Percentiles rank a stretch among this genome's conserved stretches.
Evolutionary conservation across 2,797 vertebrate species (phyloP).

Genomic region (Phrynocephalus vlangalii): DNA sequence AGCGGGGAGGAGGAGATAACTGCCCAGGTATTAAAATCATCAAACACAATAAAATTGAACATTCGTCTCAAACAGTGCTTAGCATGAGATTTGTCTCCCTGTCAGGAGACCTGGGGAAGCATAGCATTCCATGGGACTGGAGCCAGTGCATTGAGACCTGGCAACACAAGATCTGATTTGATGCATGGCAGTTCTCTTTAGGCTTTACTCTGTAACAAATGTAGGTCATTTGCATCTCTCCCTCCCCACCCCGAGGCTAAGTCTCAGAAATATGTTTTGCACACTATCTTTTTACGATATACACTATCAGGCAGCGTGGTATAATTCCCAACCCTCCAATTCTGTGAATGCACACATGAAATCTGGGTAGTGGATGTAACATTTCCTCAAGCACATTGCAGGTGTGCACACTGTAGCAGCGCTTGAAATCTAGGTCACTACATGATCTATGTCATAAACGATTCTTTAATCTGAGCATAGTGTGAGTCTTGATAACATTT

Average conservation of each 20-base stretch:
- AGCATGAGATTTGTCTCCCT: background rate
- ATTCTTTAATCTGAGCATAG: conserved; percentile 29
- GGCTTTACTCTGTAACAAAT: background rate
- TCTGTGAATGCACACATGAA: conserved; percentile 13
- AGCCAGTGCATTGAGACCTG: too few species aligned
- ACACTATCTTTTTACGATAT: background rate
- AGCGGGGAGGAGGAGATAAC: too few species aligned
- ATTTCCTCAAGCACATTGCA: conserved; percentile 37
- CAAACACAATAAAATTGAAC: too few species aligned
- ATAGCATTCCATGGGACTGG: too few species aligned
- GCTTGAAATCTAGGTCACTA: conserved; percentile 36
- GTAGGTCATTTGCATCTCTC: conserved; percentile 8
- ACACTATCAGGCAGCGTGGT: background rate
- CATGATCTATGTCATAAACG: conserved; percentile 31
- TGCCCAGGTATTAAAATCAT: too few species aligned
- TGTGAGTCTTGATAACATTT: conserved; percentile 37
- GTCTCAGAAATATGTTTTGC: background rate
- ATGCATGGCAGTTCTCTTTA: background rate
- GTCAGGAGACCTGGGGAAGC: too few species aligned
- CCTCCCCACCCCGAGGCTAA: background rate
- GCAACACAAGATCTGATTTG: background rate
- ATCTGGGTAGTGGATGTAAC: conserved; percentile 6
- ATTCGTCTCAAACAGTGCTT: too few species aligned
- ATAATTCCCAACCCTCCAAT: background rate
- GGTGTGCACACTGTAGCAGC: conserved; percentile 15